Evolutionary conservation across 2,113 vertebrate species (phyloP).

Genomic region (Hypocryptadius cinnamomeus): DNA sequence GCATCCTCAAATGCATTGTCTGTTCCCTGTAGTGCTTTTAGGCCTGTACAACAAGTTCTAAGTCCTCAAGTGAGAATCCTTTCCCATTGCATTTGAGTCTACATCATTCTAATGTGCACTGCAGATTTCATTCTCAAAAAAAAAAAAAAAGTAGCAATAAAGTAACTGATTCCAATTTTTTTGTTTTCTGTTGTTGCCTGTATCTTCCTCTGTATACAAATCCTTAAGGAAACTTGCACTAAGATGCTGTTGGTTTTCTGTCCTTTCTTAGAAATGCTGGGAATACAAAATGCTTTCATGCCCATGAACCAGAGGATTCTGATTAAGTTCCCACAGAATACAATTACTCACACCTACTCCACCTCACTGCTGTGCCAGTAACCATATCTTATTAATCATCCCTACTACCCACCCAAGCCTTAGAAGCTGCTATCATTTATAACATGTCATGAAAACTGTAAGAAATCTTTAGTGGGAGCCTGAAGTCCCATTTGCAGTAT

Average conservation of each 20-base stretch:
- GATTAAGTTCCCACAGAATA: not conserved
- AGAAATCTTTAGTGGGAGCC: not conserved
- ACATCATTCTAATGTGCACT: not conserved
- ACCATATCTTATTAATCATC: not conserved
- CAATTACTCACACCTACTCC: constrained; percentile 6
- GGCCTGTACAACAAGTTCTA: not conserved
- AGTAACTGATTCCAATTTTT: not conserved
- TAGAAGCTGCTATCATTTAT: not conserved
- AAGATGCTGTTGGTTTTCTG: not conserved
- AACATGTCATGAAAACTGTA: not conserved
- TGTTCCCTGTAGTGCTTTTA: not conserved
- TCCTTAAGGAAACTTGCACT: not conserved
- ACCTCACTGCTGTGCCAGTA: not conserved
- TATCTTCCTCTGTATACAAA: not conserved
- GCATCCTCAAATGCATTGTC: not conserved
- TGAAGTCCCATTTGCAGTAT: not conserved
- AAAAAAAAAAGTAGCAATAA: not conserved
- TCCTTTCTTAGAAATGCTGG: not conserved
- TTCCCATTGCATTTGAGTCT: not conserved
- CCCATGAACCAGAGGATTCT: not conserved
- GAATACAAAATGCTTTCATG: not conserved
- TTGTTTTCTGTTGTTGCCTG: not conserved
- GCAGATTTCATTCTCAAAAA: not conserved
- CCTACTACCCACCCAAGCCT: not conserved
- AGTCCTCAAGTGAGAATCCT: not conserved